A percentile compares a stretch with the other conserved stretches of the same genome.
Evolutionary conservation across 2,888 invertebrate species (phyloP).

Genomic region (Drosophila picticornis): DNA sequence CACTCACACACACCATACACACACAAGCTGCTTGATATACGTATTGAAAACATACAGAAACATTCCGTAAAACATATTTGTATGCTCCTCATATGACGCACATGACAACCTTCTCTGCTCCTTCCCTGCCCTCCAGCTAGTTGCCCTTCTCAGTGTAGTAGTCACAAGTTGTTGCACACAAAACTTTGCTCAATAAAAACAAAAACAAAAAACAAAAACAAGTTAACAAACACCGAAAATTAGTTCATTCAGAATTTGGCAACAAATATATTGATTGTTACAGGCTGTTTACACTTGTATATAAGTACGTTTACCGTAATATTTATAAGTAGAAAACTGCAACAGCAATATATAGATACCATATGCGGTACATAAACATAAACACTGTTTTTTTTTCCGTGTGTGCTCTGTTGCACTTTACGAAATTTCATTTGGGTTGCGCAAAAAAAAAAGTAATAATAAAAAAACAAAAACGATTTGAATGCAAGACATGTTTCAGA

Average conservation of each 20-base stretch:
- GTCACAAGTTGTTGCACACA: conserved; percentile 32
- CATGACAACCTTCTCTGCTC: neutral
- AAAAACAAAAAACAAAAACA: conserved; percentile 15
- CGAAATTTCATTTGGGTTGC: conserved; percentile 21
- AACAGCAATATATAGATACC: conserved; percentile 30
- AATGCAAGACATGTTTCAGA: conserved; percentile 44
- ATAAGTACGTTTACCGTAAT: conserved; percentile 50
- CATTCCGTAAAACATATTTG: conserved; percentile 46
- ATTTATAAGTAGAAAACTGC: conserved; percentile 57
- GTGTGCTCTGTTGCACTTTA: conserved; percentile 27
- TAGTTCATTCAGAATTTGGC: conserved; percentile 40
- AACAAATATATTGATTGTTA: conserved; percentile 37
- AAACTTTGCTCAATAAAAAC: conserved; percentile 31
- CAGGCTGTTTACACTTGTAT: conserved; percentile 56
- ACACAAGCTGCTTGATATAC: conserved; percentile 6
- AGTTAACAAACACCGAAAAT: conserved; percentile 52
- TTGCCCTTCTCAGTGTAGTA: neutral
- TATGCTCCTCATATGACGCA: conserved; percentile 1
- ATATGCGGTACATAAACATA: conserved; percentile 4
- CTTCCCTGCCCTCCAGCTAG: neutral
- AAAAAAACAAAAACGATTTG: conserved; percentile 7
- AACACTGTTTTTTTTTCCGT: conserved; percentile 34
- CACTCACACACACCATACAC: conserved; percentile 12
- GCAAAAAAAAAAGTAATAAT: conserved; percentile 4
- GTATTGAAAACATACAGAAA: conserved; percentile 24